phyloP scores from a whole-genome alignment of 2,888 invertebrate genomes.

The Spodoptera picta region DNA sequence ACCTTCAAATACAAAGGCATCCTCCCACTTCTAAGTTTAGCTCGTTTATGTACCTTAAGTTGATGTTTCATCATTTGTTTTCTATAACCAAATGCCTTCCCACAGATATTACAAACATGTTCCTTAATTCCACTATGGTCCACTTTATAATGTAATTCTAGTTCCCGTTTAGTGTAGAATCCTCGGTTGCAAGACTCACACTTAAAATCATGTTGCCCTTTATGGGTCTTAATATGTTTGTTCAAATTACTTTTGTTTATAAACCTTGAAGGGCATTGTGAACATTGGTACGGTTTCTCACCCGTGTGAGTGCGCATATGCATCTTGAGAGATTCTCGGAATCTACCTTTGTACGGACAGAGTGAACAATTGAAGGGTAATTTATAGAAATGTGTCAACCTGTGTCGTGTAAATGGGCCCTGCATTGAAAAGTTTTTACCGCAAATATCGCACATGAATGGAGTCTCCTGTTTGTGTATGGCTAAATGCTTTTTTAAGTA shows the following conservation, averaged over 20 bases:
- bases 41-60: conserved; percentile 79
- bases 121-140: conserved; percentile 81
- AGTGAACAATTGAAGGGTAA: conserved; percentile 77
- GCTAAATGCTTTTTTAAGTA: conserved; percentile 77
- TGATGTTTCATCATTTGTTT: conserved; percentile 86
- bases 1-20: conserved; percentile 79
- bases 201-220: conserved; percentile 70
- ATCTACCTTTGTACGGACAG: conserved; percentile 81
- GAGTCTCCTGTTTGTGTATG: conserved; percentile 65
- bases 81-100: conserved; percentile 80
- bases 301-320: conserved; percentile 84
- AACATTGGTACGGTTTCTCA: conserved; percentile 80
- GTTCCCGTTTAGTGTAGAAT: conserved; percentile 73
- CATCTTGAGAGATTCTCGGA: conserved; percentile 78
- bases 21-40: conserved; percentile 75
- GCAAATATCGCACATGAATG: conserved; percentile 81
- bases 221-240: conserved; percentile 77
- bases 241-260: conserved; percentile 82
- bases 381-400: conserved; percentile 77
- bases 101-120: conserved; percentile 77
- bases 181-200: conserved; percentile 79
- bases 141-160: conserved; percentile 80
- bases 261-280: conserved; percentile 76
- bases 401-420: conserved; percentile 74
- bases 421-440: conserved; percentile 76